A percentile compares a stretch with the other conserved stretches of the same genome.
Evolutionary conservation across 1,140 invertebrate genomes (phyloP).

Genomic region (Nasonia longicornis): DNA sequence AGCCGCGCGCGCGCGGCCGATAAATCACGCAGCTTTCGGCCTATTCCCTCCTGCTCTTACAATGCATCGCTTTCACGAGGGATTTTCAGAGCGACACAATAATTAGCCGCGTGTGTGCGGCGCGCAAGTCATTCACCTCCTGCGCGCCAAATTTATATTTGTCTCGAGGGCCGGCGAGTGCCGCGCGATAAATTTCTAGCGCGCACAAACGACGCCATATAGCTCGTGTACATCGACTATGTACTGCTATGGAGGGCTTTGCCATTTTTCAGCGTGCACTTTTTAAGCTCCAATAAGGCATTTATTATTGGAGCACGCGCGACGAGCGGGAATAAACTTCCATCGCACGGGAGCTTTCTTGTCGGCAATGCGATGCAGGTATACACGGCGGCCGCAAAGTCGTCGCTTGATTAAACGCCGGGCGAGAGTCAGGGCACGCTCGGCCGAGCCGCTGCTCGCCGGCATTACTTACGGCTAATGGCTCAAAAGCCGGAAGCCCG

Average conservation of each 20-base stretch:
- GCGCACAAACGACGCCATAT: too few relatives aligned
- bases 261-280: neutral
- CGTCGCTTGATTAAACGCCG: conserved; percentile 59
- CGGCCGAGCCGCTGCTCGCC: conserved; percentile 53
- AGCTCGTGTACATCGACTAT: too few relatives aligned
- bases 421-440: conserved; percentile 50
- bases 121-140: neutral
- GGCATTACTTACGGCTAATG: conserved; percentile 63
- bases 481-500: conserved; percentile 60
- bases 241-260: too few relatives aligned
- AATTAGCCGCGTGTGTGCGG: neutral
- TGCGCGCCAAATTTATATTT: neutral
- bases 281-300: conserved; percentile 26
- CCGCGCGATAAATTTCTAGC: neutral
- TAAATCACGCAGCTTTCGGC: too few relatives aligned
- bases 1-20: too few relatives aligned
- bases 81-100: neutral
- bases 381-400: neutral
- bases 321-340: neutral
- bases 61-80: neutral
- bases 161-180: neutral
- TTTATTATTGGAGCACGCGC: conserved; percentile 30
- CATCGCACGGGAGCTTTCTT: neutral
- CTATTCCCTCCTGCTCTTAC: too few relatives aligned
- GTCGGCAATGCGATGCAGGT: neutral